A percentile compares a stretch with the other conserved stretches of the same genome.
These are phyloP conservation scores for Trissoscelio sp. DNA, from an alignment of 2,888 invertebrate genomes.

Conservation along the genomic window DNA sequence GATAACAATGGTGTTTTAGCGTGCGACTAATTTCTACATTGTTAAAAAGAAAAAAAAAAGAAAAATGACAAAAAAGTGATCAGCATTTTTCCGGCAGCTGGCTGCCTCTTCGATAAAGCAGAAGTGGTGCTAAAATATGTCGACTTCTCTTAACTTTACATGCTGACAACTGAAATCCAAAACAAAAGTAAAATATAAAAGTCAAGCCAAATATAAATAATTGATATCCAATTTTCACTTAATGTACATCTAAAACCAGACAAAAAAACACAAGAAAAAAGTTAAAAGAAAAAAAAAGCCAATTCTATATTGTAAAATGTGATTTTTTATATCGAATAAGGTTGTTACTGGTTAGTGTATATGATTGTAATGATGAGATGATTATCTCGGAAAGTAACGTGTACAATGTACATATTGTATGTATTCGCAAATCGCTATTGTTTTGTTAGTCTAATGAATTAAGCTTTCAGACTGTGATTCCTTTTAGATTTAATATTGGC, in stretches of 20 bases:
- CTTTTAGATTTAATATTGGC: slow-evolving; percentile 53
- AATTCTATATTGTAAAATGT: slow-evolving; percentile 23
- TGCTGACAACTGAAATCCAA: slow-evolving; percentile 40
- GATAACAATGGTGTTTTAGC: slow-evolving; percentile 76
- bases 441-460: slow-evolving; percentile 30
- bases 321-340: slow-evolving; percentile 39
- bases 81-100: slow-evolving; percentile 70
- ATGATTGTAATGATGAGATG: slow-evolving; percentile 15
- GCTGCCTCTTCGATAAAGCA: slow-evolving; percentile 57
- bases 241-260: not conserved
- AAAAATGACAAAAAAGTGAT: slow-evolving; percentile 45
- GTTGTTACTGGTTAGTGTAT: slow-evolving; percentile 27
- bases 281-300: not conserved
- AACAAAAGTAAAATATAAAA: slow-evolving; percentile 26
- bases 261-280: too few relatives aligned
- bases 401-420: slow-evolving; percentile 46
- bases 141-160: slow-evolving; percentile 53
- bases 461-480: slow-evolving; percentile 54
- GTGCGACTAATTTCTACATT: slow-evolving; percentile 72
- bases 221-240: slow-evolving; percentile 29
- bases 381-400: slow-evolving; percentile 14
- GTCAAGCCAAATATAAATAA: slow-evolving; percentile 1
- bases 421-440: slow-evolving; percentile 16
- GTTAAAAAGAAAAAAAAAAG: slow-evolving; percentile 44
- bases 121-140: slow-evolving; percentile 61